Base-by-base conservation (phyloP, 2,113 vertebrate genomes). In the Pygoscelis adeliae region DNA sequence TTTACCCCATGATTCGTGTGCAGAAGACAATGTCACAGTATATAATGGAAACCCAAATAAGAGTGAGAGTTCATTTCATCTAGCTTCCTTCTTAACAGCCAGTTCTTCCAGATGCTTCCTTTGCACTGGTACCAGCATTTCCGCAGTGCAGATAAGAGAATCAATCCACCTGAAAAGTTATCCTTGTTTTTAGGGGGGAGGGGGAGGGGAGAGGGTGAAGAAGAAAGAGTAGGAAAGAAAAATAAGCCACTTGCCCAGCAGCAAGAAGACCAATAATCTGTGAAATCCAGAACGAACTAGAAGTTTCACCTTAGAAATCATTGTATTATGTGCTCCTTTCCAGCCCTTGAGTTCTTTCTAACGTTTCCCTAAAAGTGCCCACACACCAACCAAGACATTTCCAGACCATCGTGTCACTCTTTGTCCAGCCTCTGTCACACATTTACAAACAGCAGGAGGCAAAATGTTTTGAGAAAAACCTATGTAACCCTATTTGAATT, bases 381-480 rank as follows among this genome's bases (percentile, higher is more conserved):
- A 29, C 56, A 61, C 46, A 58, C 5, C 30, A 82, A 55, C 9
- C 6, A 73, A 78, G 52, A 59, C 50, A 81, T 82, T 71, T 91
- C 52, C 78, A 89, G 71, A 79, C 27, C 13, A 4, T 47, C 5
- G 1, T 67, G 77, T 52, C 32, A 15, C 13, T 67, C 30, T 83
- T 69, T 87, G 46, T 84, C 20, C 29, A 71, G 55, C 29, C 26
- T 82, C 53, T 77, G 20, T 38, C 50, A 58, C 29, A 49, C 5
- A n/a, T 13, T 78, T 49, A 23, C 13, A 83, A 89, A 63, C 34
- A 86, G 20, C 26, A 84, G 72, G 72, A 89, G 23, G 26, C 22
- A 89, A 95, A 82, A 69, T 22, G 4, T 73, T 96, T 73, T 90
- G 58, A 65, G 62, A 92, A 97, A 97, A 90, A 73, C 27, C 30